Evolutionary conservation across 2,113 vertebrate species (phyloP).

Genomic region (Myotis lucifugus): DNA sequence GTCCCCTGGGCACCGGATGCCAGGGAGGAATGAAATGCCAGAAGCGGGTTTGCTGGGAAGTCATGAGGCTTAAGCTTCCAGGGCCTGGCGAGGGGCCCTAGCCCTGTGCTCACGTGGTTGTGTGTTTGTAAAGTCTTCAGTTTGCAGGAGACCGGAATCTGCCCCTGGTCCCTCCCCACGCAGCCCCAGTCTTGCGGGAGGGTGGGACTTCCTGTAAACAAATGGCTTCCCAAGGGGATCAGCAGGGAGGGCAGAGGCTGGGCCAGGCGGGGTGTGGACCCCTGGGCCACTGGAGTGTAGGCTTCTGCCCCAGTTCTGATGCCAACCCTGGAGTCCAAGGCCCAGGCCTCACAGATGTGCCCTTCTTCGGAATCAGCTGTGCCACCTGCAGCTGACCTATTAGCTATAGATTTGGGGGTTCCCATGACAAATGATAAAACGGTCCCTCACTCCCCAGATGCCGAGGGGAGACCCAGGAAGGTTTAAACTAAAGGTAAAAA

Average conservation of each 20-base stretch:
- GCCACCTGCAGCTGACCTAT: fast-evolving
- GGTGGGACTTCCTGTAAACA: not conserved
- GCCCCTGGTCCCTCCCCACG: not conserved
- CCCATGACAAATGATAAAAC: not conserved
- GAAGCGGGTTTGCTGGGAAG: not conserved
- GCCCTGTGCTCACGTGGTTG: not conserved
- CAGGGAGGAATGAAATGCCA: not conserved
- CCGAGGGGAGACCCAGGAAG: too few relatives aligned
- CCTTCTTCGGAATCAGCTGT: not conserved
- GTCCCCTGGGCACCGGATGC: not conserved
- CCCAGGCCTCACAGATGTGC: not conserved
- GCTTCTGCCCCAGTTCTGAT: not conserved
- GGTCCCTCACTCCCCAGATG: too few relatives aligned
- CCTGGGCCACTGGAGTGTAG: not conserved
- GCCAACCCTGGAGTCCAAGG: not conserved
- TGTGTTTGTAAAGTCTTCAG: not conserved
- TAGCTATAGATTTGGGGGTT: not conserved
- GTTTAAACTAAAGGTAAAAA: not conserved
- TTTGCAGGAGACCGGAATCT: not conserved
- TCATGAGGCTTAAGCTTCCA: not conserved
- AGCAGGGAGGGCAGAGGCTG: not conserved
- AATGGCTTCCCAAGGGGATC: not conserved
- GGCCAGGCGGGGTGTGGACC: too few relatives aligned
- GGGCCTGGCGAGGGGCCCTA: not conserved
- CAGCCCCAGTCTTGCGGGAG: not conserved